Evolutionary conservation across 30 jellyfish, hydroid and myxozoan genomes (phyloP), one percentile per base, ranked within the genome.

Genomic region (Pelagia noctiluca): DNA sequence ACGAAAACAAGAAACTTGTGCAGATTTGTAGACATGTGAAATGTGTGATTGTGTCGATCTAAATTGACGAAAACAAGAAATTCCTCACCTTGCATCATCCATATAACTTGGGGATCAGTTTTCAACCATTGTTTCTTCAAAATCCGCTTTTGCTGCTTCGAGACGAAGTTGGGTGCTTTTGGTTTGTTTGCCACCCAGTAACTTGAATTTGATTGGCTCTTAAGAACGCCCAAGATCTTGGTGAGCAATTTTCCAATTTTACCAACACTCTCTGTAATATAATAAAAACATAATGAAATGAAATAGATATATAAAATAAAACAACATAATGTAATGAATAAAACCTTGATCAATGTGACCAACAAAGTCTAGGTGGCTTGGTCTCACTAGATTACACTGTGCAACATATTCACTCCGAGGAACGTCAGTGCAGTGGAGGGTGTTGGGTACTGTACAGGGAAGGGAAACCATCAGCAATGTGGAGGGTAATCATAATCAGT

Each of bases 81-180:
- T 11, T 16, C 22, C 34, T 18, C 38, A 91, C 98, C 98, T 78
- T 91, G 98, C 86, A 82, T 68, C 80, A 85, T 72, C 98, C 98
- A 91, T 8, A 91, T 79, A 50, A 91, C 90, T 35, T 85, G 98
- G 12, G 95, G 98, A 19, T 76, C 96, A 34, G 78, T 92, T 7
- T 80, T 87, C 63, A 85, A 67, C 78, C 96, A 69, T 46, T 66
- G 88, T 63, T 85, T 72, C 47, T 67, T 75, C n/a, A 53, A 60
- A 21, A 53, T 33, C 2, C 70, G 61, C 75, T 72, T 74, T 72
- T 71, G 88, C 28, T 63, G 84, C 18, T 68, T 61, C 3, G 88
- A 71, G 30, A 37, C 76, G 35, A 74, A 35, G 18, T 46, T 42
- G n/a, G 65, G 79, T 3, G 57, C 8, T 8, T 50, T 10, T 60